Conservation (phyloP, 2,888 invertebrate species). For the Lapara coniferarum region DNA sequence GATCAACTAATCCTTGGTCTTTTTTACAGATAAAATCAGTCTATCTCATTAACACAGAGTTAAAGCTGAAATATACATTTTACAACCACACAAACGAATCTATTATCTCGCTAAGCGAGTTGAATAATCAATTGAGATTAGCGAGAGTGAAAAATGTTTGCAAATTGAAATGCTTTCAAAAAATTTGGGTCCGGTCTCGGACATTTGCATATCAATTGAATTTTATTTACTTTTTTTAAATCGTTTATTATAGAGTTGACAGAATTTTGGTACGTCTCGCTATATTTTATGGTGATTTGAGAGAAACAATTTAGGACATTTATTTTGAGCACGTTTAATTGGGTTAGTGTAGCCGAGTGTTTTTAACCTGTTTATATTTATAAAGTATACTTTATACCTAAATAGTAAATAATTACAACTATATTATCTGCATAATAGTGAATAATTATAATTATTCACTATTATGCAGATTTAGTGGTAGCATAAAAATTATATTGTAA, state of each 20-base stretch:
- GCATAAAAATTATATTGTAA: too few relatives aligned
- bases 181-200: constrained; percentile 16
- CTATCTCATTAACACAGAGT: too few relatives aligned
- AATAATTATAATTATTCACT: too few relatives aligned
- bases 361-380: too few relatives aligned
- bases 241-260: constrained; percentile 1
- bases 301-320: not conserved
- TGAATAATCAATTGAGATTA: constrained; percentile 24
- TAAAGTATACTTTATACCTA: too few relatives aligned
- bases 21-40: too few relatives aligned
- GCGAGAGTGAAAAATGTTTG: constrained; percentile 22
- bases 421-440: too few relatives aligned
- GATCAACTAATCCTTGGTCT: too few relatives aligned
- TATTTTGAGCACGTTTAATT: too few relatives aligned
- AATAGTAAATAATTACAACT: too few relatives aligned
- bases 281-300: not conserved
- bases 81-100: not conserved
- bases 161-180: constrained; percentile 24
- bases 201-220: constrained; percentile 20
- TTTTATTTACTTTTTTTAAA: constrained; percentile 21
- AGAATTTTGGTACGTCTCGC: not conserved
- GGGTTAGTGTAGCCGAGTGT: too few relatives aligned
- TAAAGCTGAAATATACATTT: not conserved
- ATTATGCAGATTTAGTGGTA: too few relatives aligned
- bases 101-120: constrained; percentile 16